Percentiles rank a stretch among this genome's conserved stretches.
These are phyloP conservation scores for Trachurus trachurus DNA, from an alignment of 2,797 vertebrate genomes.

Conservation along the genomic window DNA sequence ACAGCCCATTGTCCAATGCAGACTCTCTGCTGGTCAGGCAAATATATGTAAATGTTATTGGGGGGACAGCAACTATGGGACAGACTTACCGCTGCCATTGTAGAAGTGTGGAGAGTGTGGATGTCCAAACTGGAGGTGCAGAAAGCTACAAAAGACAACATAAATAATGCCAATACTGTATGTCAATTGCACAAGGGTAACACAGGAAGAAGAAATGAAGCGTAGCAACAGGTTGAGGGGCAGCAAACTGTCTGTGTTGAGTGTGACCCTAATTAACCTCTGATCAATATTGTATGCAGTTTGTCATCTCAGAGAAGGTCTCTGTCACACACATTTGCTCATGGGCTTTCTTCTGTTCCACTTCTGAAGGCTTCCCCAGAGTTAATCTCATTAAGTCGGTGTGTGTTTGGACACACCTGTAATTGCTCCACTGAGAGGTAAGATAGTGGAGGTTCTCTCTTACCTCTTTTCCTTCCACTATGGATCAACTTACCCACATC, in stretches of 20 bases:
- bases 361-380: not conserved
- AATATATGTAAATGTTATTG: conserved; percentile 47
- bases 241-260: conserved; percentile 18
- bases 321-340: conserved; percentile 38
- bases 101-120: conserved; percentile 33
- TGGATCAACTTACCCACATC: conserved; percentile 52
- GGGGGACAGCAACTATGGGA: not conserved
- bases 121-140: conserved; percentile 52
- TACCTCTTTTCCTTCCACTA: not conserved
- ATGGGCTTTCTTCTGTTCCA: conserved; percentile 25
- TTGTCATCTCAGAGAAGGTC: conserved; percentile 49
- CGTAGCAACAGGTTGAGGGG: conserved; percentile 7
- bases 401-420: conserved; percentile 69
- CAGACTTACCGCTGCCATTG: conserved; percentile 88
- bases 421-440: conserved; percentile 52
- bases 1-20: not conserved
- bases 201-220: not conserved
- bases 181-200: not conserved
- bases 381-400: conserved; percentile 47
- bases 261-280: conserved; percentile 45
- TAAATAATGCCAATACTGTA: not conserved
- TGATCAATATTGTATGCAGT: conserved; percentile 70
- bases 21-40: conserved; percentile 12
- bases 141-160: conserved; percentile 62
- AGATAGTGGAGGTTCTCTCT: conserved; percentile 15